Conservation (phyloP, 1,140 invertebrate species). For the Aplysia californica region DNA sequence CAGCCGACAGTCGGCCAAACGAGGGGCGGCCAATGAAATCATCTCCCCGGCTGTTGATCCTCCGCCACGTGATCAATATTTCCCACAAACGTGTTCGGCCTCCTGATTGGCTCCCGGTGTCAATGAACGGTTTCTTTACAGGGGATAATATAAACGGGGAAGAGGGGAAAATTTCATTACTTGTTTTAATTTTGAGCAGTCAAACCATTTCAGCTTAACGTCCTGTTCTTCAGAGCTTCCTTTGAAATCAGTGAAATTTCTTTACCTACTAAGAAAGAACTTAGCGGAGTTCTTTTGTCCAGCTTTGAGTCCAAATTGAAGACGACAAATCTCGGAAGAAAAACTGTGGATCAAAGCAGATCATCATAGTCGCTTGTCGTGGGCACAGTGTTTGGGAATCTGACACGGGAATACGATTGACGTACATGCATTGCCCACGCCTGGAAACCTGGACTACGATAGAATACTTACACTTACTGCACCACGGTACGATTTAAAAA, state of each 20-base stretch:
- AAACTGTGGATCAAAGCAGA: too few relatives aligned
- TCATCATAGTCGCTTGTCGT: too few relatives aligned
- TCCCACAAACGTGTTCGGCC: slow-evolving; percentile 2
- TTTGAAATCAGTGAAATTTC: background rate
- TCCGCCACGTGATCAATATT: slow-evolving; percentile 16
- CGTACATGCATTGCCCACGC: too few relatives aligned
- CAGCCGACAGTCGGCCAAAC: background rate
- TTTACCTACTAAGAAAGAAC: too few relatives aligned
- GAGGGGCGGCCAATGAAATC: slow-evolving; percentile 2
- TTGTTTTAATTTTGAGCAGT: slow-evolving; percentile 36
- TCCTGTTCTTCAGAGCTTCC: background rate
- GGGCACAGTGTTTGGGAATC: too few relatives aligned
- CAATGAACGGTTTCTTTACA: background rate
- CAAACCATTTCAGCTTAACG: slow-evolving; percentile 11
- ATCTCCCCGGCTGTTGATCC: background rate
- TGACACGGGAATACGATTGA: too few relatives aligned
- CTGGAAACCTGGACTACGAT: too few relatives aligned
- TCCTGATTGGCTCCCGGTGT: slow-evolving; percentile 13
- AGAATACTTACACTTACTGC: too few relatives aligned
- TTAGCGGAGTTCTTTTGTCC: too few relatives aligned
- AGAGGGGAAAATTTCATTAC: slow-evolving; percentile 42
- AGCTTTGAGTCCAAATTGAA: too few relatives aligned
- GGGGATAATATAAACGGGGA: slow-evolving; percentile 10
- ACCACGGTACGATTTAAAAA: too few relatives aligned
- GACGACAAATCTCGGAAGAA: too few relatives aligned